Evolutionary conservation across 2,888 invertebrate species (phyloP).

Genomic region (Tachystola acroxantha): DNA sequence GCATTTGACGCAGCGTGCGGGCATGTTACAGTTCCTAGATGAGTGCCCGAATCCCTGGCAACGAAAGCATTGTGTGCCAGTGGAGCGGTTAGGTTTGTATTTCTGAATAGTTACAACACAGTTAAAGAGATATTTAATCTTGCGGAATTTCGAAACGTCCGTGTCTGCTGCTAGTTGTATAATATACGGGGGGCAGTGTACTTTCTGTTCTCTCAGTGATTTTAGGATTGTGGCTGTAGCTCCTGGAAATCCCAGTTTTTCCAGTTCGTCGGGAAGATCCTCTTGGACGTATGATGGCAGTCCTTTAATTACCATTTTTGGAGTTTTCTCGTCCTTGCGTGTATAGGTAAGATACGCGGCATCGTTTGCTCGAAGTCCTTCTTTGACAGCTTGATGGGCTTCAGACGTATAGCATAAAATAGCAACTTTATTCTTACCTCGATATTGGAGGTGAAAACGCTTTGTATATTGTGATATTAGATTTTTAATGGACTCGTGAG

Average conservation of each 20-base stretch:
- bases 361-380: not conserved
- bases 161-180: constrained; percentile 1
- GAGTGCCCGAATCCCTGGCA: constrained; percentile 16
- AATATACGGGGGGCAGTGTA: not conserved
- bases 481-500: not conserved
- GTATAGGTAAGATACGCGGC: not conserved
- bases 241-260: not conserved
- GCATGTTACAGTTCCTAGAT: constrained; percentile 11
- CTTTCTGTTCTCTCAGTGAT: not conserved
- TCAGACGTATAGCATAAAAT: not conserved
- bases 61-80: constrained; percentile 13
- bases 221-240: not conserved
- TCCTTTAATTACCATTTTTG: constrained; percentile 3
- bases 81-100: not conserved
- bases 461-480: not conserved
- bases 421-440: not conserved
- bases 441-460: constrained; percentile 6
- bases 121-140: constrained; percentile 4
- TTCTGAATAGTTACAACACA: constrained; percentile 1
- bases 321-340: constrained; percentile 4
- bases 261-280: not conserved
- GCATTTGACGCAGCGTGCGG: constrained; percentile 10
- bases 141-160: not conserved
- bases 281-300: constrained; percentile 3
- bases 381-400: not conserved